Base-by-base conservation (phyloP, 2,888 invertebrate species). In the Agapostemon virescens region DNA sequence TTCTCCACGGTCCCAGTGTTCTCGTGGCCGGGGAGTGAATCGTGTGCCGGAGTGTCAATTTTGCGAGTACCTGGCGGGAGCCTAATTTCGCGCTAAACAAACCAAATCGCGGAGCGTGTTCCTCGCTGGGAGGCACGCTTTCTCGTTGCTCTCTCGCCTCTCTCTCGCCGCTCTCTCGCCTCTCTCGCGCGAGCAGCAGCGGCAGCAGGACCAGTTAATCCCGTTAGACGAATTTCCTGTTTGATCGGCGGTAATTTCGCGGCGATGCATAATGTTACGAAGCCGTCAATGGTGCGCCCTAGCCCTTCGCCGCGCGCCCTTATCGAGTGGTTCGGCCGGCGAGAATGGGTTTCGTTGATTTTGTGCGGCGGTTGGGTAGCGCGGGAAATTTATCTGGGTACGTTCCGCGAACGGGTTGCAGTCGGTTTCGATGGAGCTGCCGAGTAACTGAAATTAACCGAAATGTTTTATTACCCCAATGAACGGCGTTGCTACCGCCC, bases 171-270 rank as follows among this genome's bases (percentile, higher is more conserved):
- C 13, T 40, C 13, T n/a, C 40, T 40, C 40, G 40, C 40, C 13
- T 40, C n/a, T 40, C 9, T 26, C 26, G 55, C 26, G 26, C 63
- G 40, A 30, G 17, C 40, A 13, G 23, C 30, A 26, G 26, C 55
- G 17, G 49, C 6, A 17, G 36, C 20, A 30, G 23, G 63, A 11
- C n/a, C 23, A 42, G 66, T 80, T 77, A 69, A 82, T 77, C 38
- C 58, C 23, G 42, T 61, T 67, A 45, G 69, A 73, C 61, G 69
- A 82, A 81, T 77, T 77, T 81, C 72, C 40, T 42, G 17, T 42
- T 73, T 67, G 77, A 82, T 81, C 45, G 73, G 52, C 30, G 77
- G 69, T 68, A 82, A 77, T 82, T 82, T 81, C 67, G 26, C 61
- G 72, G 69, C 67, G 33, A 42, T 55, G 69, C 73, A 77, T 82